These are phyloP conservation scores for Tarsius wallacei DNA, from an alignment of 2,797 vertebrate genomes.

Conservation along the genomic window DNA sequence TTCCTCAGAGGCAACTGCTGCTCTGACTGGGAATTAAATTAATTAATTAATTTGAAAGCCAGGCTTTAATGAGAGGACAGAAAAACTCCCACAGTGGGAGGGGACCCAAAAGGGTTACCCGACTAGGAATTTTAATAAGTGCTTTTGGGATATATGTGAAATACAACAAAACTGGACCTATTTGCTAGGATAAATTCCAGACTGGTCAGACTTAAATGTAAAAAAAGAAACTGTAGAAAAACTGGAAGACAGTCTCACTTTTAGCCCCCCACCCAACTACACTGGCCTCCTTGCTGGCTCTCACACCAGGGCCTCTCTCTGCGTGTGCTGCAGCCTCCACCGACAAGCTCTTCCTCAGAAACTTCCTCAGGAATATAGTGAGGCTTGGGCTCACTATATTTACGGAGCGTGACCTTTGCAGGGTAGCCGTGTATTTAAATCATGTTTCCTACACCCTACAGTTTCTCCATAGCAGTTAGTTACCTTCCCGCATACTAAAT, in stretches of 20 bases:
- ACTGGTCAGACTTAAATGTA: not conserved
- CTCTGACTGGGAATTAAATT: not conserved
- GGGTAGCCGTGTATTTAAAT: not conserved
- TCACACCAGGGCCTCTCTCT: not conserved
- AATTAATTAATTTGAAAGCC: too few relatives aligned
- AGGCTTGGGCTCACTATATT: not conserved
- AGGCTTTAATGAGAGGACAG: too few relatives aligned
- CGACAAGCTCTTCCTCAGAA: not conserved
- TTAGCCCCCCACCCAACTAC: not conserved
- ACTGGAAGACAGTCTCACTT: not conserved
- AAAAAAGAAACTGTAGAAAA: not conserved
- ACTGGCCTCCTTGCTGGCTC: not conserved
- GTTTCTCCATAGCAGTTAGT: not conserved
- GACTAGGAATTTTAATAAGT: not conserved
- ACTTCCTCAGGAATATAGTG: too few relatives aligned
- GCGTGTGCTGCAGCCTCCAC: accelerated
- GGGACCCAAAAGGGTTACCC: too few relatives aligned
- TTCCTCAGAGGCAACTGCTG: not conserved
- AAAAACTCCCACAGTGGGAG: too few relatives aligned
- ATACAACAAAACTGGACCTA: not conserved
- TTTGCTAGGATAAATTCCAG: conserved; percentile 20
- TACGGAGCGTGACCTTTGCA: not conserved
- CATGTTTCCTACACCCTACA: not conserved
- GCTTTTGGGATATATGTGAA: not conserved
- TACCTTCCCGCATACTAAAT: not conserved